Conservation (phyloP, 2,797 vertebrate species). For the Brotogeris chrysoptera region DNA sequence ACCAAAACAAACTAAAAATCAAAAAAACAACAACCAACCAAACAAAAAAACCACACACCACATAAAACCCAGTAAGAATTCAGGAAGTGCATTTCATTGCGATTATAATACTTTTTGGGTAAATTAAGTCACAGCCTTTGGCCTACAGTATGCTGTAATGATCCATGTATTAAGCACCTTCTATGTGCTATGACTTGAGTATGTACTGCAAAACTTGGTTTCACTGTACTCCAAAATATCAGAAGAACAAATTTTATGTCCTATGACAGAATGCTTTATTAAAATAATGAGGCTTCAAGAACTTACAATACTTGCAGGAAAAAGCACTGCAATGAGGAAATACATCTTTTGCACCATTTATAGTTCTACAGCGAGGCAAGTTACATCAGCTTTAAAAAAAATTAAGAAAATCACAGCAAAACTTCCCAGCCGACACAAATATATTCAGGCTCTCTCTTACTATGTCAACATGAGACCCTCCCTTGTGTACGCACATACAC, state of each 20-base stretch:
- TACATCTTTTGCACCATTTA: background rate
- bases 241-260: background rate
- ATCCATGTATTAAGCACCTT: background rate
- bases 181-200: background rate
- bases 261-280: conserved; percentile 30
- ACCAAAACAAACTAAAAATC: background rate
- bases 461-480: background rate
- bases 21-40: background rate
- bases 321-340: conserved; percentile 8
- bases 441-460: background rate
- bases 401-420: background rate
- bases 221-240: background rate
- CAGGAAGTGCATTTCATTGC: background rate
- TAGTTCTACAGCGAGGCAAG: background rate
- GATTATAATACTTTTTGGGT: background rate
- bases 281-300: conserved; percentile 28
- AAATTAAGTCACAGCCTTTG: background rate
- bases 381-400: background rate
- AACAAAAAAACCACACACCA: background rate
- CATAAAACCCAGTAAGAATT: background rate
- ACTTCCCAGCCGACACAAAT: background rate
- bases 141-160: background rate
- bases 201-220: background rate
- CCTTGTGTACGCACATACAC: fast-evolving
- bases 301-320: conserved; percentile 1